Percentiles rank a stretch among this genome's conserved stretches.
These are phyloP conservation scores for Emydocephalus ijimae DNA, from an alignment of 2,113 vertebrate genomes.

Conservation along the genomic window DNA sequence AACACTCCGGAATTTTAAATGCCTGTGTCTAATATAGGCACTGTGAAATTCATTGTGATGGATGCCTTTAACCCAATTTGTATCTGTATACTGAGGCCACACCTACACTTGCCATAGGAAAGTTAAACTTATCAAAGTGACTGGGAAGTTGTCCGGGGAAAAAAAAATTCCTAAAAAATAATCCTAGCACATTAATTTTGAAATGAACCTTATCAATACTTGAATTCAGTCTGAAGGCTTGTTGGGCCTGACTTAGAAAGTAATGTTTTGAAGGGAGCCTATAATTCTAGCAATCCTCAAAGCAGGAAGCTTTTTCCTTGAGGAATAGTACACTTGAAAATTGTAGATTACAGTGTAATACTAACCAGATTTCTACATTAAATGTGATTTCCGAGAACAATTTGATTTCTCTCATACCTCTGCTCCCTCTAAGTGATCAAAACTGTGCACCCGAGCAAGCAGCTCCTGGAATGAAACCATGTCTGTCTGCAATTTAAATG, in stretches of 20 bases:
- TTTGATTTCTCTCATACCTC: slow-evolving; percentile 66
- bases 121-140: slow-evolving; percentile 74
- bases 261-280: slow-evolving; percentile 70
- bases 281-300: slow-evolving; percentile 63
- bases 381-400: slow-evolving; percentile 81
- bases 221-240: slow-evolving; percentile 71
- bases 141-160: slow-evolving; percentile 69
- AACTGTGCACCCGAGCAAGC: slow-evolving; percentile 51
- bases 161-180: slow-evolving; percentile 23
- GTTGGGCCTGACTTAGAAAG: slow-evolving; percentile 71
- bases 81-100: neutral
- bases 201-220: slow-evolving; percentile 66
- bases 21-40: neutral
- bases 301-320: slow-evolving; percentile 77
- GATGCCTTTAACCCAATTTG: neutral
- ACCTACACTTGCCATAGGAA: slow-evolving; percentile 33
- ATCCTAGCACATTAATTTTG: slow-evolving; percentile 56
- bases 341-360: slow-evolving; percentile 78
- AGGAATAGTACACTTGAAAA: slow-evolving; percentile 74
- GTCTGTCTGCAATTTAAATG: slow-evolving; percentile 66
- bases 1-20: neutral
- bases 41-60: neutral
- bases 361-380: slow-evolving; percentile 79
- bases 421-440: slow-evolving; percentile 57
- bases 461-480: slow-evolving; percentile 68